Conservation (phyloP, 2,113 vertebrate genomes). For the Pterocles orientalis region DNA sequence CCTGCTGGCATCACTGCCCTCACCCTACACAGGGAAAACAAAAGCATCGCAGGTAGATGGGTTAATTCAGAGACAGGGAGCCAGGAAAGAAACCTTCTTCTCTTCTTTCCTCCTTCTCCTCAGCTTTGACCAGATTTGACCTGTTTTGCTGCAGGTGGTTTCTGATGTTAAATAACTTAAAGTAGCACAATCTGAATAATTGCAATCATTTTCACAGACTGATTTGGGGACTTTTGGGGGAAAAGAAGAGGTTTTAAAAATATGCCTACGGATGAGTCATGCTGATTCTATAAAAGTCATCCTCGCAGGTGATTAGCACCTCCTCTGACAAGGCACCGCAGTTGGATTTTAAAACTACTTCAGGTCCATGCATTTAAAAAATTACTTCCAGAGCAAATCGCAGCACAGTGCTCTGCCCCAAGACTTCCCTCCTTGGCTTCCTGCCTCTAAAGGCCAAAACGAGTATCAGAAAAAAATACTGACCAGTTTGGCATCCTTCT, state of each 20-base stretch:
- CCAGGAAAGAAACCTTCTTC: not conserved
- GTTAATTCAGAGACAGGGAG: not conserved
- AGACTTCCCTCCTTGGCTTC: not conserved
- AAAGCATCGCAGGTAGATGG: not conserved
- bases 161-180: not conserved
- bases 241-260: conserved; percentile 64
- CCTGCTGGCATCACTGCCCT: not conserved
- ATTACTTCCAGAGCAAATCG: conserved; percentile 11
- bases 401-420: not conserved
- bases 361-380: not conserved
- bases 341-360: conserved; percentile 37
- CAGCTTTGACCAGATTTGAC: not conserved
- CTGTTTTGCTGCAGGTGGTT: conserved; percentile 41
- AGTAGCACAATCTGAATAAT: conserved; percentile 56
- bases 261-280: conserved; percentile 58
- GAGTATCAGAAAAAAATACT: conserved; percentile 45
- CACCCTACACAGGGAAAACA: not conserved
- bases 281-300: conserved; percentile 54
- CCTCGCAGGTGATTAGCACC: conserved; percentile 59
- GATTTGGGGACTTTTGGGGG: conserved; percentile 36
- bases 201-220: conserved; percentile 56
- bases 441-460: conserved; percentile 42
- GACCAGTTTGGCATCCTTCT: conserved; percentile 69
- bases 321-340: conserved; percentile 51
- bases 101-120: not conserved